phyloP scores from a whole-genome alignment of 2,113 vertebrate genomes.

The Peromyscus polionotus region DNA sequence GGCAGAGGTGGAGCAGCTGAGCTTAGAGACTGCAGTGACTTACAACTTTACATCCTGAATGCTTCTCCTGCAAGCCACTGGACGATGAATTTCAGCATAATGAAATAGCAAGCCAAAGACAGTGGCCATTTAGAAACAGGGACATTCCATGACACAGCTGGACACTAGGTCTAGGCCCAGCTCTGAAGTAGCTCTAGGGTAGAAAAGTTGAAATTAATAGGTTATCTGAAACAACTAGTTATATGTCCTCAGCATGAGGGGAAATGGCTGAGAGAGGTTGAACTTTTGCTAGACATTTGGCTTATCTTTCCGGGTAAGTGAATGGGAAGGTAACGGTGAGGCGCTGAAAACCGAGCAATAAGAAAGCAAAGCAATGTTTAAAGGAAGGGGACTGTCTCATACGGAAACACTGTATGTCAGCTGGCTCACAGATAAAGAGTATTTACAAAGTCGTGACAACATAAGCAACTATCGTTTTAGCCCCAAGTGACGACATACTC shows the following conservation, averaged over 20 bases:
- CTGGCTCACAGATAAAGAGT: not conserved
- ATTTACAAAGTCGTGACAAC: conserved; percentile 11
- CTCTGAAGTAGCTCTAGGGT: not conserved
- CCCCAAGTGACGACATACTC: not conserved
- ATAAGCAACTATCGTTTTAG: conserved; percentile 45
- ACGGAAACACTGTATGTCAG: not conserved
- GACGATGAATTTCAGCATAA: not conserved
- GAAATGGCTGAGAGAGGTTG: not conserved
- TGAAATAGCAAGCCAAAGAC: not conserved
- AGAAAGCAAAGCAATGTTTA: not conserved
- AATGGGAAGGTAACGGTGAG: not conserved
- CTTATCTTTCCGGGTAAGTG: not conserved
- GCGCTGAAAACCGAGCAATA: not conserved
- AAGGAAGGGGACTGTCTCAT: not conserved
- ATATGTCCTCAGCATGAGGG: not conserved
- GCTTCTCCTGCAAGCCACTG: not conserved
- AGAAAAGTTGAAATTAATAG: not conserved
- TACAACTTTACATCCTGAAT: not conserved
- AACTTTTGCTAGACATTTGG: not conserved
- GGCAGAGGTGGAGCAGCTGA: not conserved
- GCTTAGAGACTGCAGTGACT: not conserved
- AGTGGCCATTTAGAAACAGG: not conserved
- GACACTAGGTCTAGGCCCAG: not conserved
- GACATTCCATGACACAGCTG: not conserved
- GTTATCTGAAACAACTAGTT: conserved; percentile 19